These are phyloP conservation scores for Aphelenchoides fujianensis DNA, from an alignment of 1,140 invertebrate species.

Conservation along the genomic window DNA sequence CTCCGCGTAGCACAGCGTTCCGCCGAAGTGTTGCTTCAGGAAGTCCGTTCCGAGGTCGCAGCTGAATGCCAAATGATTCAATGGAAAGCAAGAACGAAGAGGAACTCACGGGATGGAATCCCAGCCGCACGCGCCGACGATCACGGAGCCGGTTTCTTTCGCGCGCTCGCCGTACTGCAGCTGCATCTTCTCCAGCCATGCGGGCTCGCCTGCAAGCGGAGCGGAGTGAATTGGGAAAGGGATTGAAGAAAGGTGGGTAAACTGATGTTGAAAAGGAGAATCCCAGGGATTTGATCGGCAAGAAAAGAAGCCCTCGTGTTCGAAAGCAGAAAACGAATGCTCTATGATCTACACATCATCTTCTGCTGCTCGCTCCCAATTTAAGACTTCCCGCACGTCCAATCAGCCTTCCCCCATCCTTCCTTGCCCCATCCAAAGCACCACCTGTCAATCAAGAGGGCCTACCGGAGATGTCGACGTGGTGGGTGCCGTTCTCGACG, in stretches of 20 bases:
- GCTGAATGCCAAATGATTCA: too few species aligned
- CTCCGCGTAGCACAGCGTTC: conserved; percentile 62
- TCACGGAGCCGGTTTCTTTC: conserved; percentile 73
- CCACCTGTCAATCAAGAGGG: too few species aligned
- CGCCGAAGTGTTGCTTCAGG: conserved; percentile 73
- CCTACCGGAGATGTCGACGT: conserved; percentile 87
- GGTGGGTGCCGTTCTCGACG: conserved; percentile 75
- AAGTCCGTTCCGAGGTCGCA: conserved; percentile 75
- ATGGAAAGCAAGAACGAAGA: too few species aligned
- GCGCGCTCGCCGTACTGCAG: conserved; percentile 76
- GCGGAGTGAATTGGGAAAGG: neutral
- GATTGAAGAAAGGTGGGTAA: neutral
- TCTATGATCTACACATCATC: too few species aligned
- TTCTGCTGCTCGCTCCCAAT: too few species aligned
- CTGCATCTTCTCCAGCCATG: conserved; percentile 72
- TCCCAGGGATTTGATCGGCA: too few species aligned
- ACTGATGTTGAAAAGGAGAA: neutral
- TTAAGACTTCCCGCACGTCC: too few species aligned
- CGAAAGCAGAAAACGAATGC: too few species aligned
- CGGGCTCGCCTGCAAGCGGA: conserved; percentile 4
- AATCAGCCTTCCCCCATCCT: too few species aligned
- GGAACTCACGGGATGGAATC: conserved; percentile 78
- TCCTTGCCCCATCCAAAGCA: too few species aligned
- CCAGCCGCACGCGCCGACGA: conserved; percentile 84
- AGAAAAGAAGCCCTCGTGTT: too few species aligned